Percentiles rank a stretch among this genome's conserved stretches.
phyloP scores from a whole-genome alignment of 2,113 vertebrate genomes.

The Calypte anna region DNA sequence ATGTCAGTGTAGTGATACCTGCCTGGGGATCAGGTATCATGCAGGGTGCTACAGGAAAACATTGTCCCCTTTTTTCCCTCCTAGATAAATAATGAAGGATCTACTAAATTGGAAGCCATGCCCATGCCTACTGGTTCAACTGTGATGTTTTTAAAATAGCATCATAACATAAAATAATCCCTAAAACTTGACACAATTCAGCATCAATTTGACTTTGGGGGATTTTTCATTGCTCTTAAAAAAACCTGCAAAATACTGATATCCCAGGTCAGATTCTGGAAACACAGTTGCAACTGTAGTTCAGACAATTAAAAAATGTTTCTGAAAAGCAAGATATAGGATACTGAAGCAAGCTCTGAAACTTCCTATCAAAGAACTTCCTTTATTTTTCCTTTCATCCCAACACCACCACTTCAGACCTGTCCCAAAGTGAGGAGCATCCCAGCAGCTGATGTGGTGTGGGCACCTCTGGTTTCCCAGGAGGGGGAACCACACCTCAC shows the following conservation, averaged over 20 bases:
- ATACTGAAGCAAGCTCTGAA: background rate
- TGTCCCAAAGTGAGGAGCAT: background rate
- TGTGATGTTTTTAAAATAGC: background rate
- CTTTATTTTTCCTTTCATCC: background rate
- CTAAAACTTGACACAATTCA: background rate
- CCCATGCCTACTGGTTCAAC: rapidly evolving
- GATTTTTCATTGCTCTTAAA: background rate
- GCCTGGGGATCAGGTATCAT: rapidly evolving
- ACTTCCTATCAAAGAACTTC: background rate
- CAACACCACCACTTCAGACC: rapidly evolving
- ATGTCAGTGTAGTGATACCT: background rate
- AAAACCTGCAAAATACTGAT: background rate
- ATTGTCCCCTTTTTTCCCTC: background rate
- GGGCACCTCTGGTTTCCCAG: background rate
- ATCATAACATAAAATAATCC: background rate
- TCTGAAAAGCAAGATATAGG: background rate
- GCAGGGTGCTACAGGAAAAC: background rate
- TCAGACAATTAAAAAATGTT: background rate
- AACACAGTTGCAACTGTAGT: background rate
- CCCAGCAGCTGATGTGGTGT: rapidly evolving
- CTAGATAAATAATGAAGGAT: background rate
- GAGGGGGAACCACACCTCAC: background rate
- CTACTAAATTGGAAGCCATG: background rate
- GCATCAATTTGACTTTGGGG: background rate
- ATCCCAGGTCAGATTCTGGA: background rate